Base-by-base conservation (phyloP, 2,888 invertebrate genomes). In the Odontothrips loti region DNA sequence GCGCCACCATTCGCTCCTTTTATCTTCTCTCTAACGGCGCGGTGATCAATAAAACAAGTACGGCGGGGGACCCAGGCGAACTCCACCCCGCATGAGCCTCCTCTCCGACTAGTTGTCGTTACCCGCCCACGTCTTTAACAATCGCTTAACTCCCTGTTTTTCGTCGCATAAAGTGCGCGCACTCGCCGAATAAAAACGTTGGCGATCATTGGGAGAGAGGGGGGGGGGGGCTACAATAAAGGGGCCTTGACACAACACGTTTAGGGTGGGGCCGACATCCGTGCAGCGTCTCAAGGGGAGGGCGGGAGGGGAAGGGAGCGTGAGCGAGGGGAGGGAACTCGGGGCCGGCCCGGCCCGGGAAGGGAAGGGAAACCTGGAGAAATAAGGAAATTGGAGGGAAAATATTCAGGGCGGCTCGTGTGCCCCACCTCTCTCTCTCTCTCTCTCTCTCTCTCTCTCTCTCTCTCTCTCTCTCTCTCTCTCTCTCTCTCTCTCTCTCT, bases 361-460 rank as follows among this genome's bases (percentile, higher is more conserved):
- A 58, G 58, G 58, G 34, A n/a, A 23, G 68, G 23, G 23, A 27
- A 75, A 27, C 68, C 68, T 23, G 27, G 68, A 23, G 68, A 75
- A 75, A 75, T 75, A 75, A 23, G 68, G 68, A 75, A 75, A 75
- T 75, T 75, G 68, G 68, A 75, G 68, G 68, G 68, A 75, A 75
- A 75, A 75, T 75, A 75, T 75, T 75, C 68, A 75, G 68, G 68
- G 58, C 58, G 58, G 68, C 23, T 68, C 27, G 58, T 58, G 20
- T 58, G 58, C 58, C 58, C 34, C 34, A 43, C 34, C 34, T 43
- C 34, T 43, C 34, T 43, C 34, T 43, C 6, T 43, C 34, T 43
- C 2, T 43, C 34, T 43, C 34, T 43, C 34, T 43, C 6, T 6
- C 34, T 43, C 34, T 43, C 6, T 43, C 34, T 6, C 6, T 43